phyloP scores from a whole-genome alignment of 2,113 vertebrate genomes.

The Sigmodon hispidus region DNA sequence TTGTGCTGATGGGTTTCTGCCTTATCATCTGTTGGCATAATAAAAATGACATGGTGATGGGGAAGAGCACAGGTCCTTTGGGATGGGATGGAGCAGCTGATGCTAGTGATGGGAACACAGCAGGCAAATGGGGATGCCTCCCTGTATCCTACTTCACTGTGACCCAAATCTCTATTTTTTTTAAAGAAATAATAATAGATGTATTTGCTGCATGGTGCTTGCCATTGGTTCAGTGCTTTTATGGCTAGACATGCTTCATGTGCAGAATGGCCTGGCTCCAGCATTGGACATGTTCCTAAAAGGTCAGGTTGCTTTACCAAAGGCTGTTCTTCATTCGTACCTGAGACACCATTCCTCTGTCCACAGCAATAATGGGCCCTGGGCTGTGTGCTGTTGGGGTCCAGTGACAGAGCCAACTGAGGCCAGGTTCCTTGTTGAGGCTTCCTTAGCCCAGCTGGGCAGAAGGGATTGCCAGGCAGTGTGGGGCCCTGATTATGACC shows the following conservation, averaged over 20 bases:
- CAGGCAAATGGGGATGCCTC: background rate
- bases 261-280: background rate
- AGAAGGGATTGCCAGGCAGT: background rate
- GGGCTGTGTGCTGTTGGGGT: background rate
- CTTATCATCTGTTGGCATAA: constrained; percentile 79
- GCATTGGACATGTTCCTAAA: background rate
- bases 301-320: background rate
- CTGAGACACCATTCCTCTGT: background rate
- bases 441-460: background rate
- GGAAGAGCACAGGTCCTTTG: constrained; percentile 66
- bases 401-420: background rate
- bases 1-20: constrained; percentile 79
- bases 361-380: background rate
- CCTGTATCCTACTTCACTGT: constrained; percentile 14
- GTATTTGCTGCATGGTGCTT: background rate
- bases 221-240: background rate
- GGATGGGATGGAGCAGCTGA: constrained; percentile 66
- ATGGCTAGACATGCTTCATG: background rate
- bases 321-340: background rate
- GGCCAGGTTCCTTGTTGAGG: background rate
- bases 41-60: constrained; percentile 74
- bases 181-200: background rate
- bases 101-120: background rate
- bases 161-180: background rate
- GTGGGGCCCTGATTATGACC: background rate